phyloP scores from a whole-genome alignment of 2,888 invertebrate genomes.

The Neuroscelio doddi region DNA sequence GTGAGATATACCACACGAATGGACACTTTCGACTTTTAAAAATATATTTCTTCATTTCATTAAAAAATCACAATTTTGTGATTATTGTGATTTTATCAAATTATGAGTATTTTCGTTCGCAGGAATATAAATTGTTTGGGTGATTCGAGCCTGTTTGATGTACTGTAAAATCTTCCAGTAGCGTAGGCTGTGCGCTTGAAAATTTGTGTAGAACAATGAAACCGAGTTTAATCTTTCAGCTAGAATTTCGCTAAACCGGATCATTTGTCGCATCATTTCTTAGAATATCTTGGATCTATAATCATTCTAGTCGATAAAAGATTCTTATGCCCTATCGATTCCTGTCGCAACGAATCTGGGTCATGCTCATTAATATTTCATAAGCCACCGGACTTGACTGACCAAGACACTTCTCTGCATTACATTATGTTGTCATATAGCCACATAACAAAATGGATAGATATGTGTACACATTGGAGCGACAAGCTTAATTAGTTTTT shows the following conservation, averaged over 20 bases:
- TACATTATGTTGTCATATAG: no score
- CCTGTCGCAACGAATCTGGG: conserved; percentile 13
- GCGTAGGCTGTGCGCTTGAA: background rate
- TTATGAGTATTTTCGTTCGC: no score
- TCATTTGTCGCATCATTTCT: conserved; percentile 52
- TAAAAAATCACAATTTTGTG: no score
- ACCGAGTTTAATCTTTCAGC: conserved; percentile 5
- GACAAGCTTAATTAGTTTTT: no score
- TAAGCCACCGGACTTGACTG: conserved; percentile 3
- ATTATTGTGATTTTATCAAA: no score
- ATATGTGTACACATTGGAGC: no score
- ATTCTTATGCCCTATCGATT: background rate
- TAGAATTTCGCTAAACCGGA: conserved; percentile 55
- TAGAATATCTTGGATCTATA: conserved; percentile 23
- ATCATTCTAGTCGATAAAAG: conserved; percentile 2
- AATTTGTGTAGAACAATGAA: background rate
- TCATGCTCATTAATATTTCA: conserved; percentile 4
- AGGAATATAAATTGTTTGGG: no score
- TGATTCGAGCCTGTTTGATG: background rate
- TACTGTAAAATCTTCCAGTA: background rate
- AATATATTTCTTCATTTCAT: no score
- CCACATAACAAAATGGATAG: no score
- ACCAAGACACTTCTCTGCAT: background rate
- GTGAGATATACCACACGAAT: no score
- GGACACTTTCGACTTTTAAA: no score